phyloP scores from a whole-genome alignment of 1,140 invertebrate genomes.

The Drosophila sp. region DNA sequence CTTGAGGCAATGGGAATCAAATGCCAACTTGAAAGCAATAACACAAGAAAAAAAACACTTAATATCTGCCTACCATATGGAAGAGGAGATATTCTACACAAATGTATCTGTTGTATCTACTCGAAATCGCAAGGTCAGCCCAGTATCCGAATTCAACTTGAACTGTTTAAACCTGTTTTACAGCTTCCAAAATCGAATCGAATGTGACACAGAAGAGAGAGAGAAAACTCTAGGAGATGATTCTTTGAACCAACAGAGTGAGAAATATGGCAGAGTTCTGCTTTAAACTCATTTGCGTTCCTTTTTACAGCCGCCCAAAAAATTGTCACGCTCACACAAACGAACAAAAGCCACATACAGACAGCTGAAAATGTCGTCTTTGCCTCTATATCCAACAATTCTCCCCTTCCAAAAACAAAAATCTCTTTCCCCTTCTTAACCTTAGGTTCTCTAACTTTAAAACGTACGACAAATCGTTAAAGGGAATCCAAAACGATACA shows the following conservation, averaged over 20 bases:
- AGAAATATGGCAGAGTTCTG: not conserved
- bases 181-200: slow-evolving; percentile 30
- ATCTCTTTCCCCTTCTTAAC: slow-evolving; percentile 4
- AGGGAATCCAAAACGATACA: slow-evolving; percentile 79
- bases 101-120: slow-evolving; percentile 25
- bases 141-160: slow-evolving; percentile 43
- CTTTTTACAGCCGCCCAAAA: slow-evolving; percentile 2
- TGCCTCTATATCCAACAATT: not conserved
- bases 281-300: slow-evolving; percentile 7
- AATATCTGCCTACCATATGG: slow-evolving; percentile 40
- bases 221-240: not conserved
- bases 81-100: slow-evolving; percentile 33
- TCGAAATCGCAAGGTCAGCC: slow-evolving; percentile 53
- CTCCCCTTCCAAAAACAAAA: not conserved
- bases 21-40: slow-evolving; percentile 80
- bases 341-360: not conserved
- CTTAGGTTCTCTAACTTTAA: slow-evolving; percentile 31
- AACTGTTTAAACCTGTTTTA: slow-evolving; percentile 63
- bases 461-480: slow-evolving; percentile 69
- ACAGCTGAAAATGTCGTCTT: not conserved
- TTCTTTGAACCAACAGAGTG: slow-evolving; percentile 4
- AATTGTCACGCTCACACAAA: too few relatives aligned
- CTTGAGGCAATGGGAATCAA: slow-evolving; percentile 78
- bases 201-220: not conserved
- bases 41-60: slow-evolving; percentile 45